A percentile compares a stretch with the other conserved stretches of the same genome.
These are phyloP conservation scores for Acrossocheilus fasciatus DNA, from an alignment of 2,797 vertebrate species.

Conservation along the genomic window DNA sequence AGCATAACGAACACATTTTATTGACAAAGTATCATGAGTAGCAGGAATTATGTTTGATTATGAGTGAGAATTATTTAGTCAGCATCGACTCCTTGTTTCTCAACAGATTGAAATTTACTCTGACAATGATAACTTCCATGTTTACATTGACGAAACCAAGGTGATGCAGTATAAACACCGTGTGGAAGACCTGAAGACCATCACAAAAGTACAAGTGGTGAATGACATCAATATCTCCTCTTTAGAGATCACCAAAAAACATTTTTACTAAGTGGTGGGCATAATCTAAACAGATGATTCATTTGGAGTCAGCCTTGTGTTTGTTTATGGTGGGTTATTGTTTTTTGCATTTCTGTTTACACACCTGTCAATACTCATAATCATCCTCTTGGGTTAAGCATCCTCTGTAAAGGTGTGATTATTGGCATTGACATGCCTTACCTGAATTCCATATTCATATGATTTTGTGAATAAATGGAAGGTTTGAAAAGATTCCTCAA, in stretches of 20 bases:
- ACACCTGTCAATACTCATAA: slow-evolving; percentile 26
- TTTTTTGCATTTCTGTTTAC: slow-evolving; percentile 44
- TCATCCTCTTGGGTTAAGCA: slow-evolving; percentile 26
- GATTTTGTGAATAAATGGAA: slow-evolving; percentile 53
- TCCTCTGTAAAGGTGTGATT: slow-evolving; percentile 17
- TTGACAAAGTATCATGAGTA: background rate
- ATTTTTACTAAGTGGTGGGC: slow-evolving; percentile 57
- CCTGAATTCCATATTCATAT: slow-evolving; percentile 32
- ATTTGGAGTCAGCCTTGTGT: slow-evolving; percentile 41
- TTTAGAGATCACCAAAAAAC: slow-evolving; percentile 77
- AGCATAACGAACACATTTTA: background rate
- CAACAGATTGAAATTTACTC: slow-evolving; percentile 82
- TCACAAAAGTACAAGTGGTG: slow-evolving; percentile 80
- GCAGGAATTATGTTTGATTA: background rate
- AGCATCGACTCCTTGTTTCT: background rate
- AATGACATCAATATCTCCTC: slow-evolving; percentile 78
- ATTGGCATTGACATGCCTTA: slow-evolving; percentile 25
- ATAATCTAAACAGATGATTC: background rate
- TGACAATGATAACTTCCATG: slow-evolving; percentile 78
- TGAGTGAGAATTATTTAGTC: background rate
- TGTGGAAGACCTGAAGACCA: slow-evolving; percentile 73
- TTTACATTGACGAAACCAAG: slow-evolving; percentile 77
- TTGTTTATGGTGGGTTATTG: slow-evolving; percentile 57
- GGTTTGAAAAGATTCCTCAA: slow-evolving; percentile 12
- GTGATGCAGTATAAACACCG: slow-evolving; percentile 79